Evolutionary conservation across 2,888 invertebrate genomes (phyloP).

Genomic region (Drosophila limbata): DNA sequence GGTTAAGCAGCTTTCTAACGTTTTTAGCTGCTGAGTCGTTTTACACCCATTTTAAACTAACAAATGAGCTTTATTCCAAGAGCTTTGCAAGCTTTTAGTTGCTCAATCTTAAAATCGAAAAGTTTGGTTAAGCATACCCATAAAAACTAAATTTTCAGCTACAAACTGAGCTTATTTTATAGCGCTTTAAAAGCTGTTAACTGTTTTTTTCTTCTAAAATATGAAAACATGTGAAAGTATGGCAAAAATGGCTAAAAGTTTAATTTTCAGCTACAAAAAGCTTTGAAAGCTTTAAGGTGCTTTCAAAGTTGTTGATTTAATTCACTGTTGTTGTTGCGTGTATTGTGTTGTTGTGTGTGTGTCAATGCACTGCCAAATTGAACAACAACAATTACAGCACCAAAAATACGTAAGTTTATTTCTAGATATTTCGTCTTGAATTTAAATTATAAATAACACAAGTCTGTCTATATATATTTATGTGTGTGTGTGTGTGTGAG

Average conservation of each 20-base stretch:
- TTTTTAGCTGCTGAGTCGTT: too few species aligned
- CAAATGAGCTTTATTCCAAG: too few species aligned
- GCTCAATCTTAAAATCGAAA: neutral
- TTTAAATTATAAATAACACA: slow-evolving; percentile 63
- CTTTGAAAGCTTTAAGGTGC: slow-evolving; percentile 1
- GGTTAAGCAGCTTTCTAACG: neutral
- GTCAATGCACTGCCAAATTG: slow-evolving; percentile 68
- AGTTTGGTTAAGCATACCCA: too few species aligned
- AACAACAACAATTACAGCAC: slow-evolving; percentile 22
- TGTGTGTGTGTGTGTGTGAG: slow-evolving; percentile 12
- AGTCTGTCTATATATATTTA: neutral
- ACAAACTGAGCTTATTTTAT: neutral
- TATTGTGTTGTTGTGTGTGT: slow-evolving; percentile 27
- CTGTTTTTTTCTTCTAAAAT: too few species aligned
- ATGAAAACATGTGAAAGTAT: too few species aligned
- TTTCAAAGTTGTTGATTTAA: neutral
- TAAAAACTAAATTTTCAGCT: neutral
- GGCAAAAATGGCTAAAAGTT: neutral
- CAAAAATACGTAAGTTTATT: slow-evolving; percentile 49
- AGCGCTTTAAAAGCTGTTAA: too few species aligned
- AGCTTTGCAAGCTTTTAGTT: too few species aligned
- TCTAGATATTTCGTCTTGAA: slow-evolving; percentile 72
- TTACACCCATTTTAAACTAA: neutral
- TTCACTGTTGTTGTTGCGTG: slow-evolving; percentile 31
- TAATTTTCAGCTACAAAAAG: neutral